Evolutionary conservation across 2,888 invertebrate species (phyloP).

Genomic region (Lapara coniferarum): DNA sequence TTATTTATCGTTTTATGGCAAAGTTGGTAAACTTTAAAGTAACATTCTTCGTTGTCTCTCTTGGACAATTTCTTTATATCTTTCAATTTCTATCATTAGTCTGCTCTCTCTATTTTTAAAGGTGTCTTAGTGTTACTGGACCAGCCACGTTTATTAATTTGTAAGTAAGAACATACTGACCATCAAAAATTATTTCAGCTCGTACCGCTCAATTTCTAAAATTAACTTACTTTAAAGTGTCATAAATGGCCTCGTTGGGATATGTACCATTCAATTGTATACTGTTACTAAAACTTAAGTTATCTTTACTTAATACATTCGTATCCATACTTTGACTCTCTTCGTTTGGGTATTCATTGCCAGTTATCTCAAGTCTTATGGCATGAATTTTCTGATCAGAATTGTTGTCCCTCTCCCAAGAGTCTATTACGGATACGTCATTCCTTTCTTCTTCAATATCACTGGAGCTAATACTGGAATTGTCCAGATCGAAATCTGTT

Average conservation of each 20-base stretch:
- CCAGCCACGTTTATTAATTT: background rate
- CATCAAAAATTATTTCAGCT: conserved; percentile 8
- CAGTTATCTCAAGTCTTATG: conserved; percentile 79
- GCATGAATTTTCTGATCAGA: conserved; percentile 74
- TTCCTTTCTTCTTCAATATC: conserved; percentile 74
- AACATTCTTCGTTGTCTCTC: no score
- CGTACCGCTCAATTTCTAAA: conserved; percentile 8
- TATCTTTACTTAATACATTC: conserved; percentile 73
- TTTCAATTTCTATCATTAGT: background rate
- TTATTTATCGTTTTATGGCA: no score
- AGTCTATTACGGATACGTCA: conserved; percentile 75
- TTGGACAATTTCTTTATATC: no score
- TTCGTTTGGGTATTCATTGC: conserved; percentile 70
- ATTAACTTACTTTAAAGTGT: conserved; percentile 55
- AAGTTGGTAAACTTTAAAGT: no score
- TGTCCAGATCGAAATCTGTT: conserved; percentile 76
- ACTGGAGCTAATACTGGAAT: conserved; percentile 73
- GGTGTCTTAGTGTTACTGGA: background rate
- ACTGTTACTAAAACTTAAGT: conserved; percentile 80
- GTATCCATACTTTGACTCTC: conserved; percentile 62
- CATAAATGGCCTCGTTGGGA: conserved; percentile 82
- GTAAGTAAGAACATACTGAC: background rate
- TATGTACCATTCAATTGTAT: conserved; percentile 82
- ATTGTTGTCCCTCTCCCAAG: conserved; percentile 75
- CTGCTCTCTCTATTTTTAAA: background rate